A percentile compares a stretch with the other conserved stretches of the same genome.
Conservation (phyloP, 2,797 vertebrate species). For the Neostethus bicornis region DNA sequence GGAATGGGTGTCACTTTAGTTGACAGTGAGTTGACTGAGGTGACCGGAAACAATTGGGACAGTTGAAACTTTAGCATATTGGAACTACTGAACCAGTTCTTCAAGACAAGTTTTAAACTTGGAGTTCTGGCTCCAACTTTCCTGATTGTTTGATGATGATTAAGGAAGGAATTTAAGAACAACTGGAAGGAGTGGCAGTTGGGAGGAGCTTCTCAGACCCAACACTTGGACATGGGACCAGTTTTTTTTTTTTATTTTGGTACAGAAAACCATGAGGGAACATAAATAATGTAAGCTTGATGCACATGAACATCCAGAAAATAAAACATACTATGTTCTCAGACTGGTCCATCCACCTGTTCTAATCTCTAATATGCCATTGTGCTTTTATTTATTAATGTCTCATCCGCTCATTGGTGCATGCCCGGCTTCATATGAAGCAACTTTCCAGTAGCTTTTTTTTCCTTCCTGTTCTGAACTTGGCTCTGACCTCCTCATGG, state of each 20-base stretch:
- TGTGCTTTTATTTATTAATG: not conserved
- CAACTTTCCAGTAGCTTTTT: too few relatives aligned
- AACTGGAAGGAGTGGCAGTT: conserved; percentile 36
- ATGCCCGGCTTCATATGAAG: too few relatives aligned
- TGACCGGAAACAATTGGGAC: not conserved
- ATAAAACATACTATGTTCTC: not conserved
- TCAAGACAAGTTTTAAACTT: too few relatives aligned
- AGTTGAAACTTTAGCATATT: too few relatives aligned
- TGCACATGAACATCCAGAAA: not conserved
- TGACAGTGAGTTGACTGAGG: not conserved
- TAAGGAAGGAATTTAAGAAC: conserved; percentile 31
- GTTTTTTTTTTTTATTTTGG: not conserved
- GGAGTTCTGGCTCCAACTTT: not conserved
- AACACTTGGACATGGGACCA: not conserved
- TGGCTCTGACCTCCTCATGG: too few relatives aligned
- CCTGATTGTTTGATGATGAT: not conserved
- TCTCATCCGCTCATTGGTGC: too few relatives aligned
- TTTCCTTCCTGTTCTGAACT: too few relatives aligned
- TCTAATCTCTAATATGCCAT: not conserved
- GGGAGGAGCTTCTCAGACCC: not conserved
- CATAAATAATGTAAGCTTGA: not conserved
- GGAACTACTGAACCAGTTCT: conserved; percentile 43
- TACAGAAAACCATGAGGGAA: not conserved
- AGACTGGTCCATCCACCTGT: not conserved
- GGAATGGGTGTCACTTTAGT: too few relatives aligned